Base-by-base conservation (phyloP, 2,797 vertebrate genomes). In the Bothrops alternatus region DNA sequence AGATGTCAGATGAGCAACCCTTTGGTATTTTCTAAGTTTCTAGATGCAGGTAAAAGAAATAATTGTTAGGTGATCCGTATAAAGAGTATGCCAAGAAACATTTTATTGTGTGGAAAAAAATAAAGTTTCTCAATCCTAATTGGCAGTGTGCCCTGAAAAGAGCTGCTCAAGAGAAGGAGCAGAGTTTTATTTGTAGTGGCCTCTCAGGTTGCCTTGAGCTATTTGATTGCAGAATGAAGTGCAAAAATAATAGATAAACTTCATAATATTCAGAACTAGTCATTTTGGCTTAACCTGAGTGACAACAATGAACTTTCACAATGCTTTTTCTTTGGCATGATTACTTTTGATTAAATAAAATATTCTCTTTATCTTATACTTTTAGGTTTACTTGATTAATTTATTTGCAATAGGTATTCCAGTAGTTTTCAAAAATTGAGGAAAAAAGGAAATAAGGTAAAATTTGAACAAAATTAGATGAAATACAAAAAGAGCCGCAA, bases 271-370 rank as follows among this genome's bases (percentile, higher is more conserved):
- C 93, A 93, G n/a, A 25, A 92, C 32, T 93, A 94, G 94, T 91
- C 57, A 93, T 96, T 95, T 58, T 93, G 91, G 95, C 94, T 97
- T 95, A 95, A 90, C 10, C 60, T 91, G 92, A 94, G 92, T 94
- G 63, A n/a, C 87, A 95, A 95, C 69, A 95, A 92, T 94, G 89
- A 37, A 25, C 86, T 65, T 90, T 47, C 20, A 10, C 11, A 87
- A 11, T 26, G 0, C 23, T 91, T 50, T 56, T 57, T 42, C 4
- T 47, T 16, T 3, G 63, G 60, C 47, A 63, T 1, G 53, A n/a
- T 86, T 63, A 32, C 32, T 57, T 90, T 1, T 26, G 69, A 93
- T 94, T 91, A 87, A 53, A 93, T 86, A 91, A 86, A 86, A 63
- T 87, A 16, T 55, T 65, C 20, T 37, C 6, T 28, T 91, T 25